These are phyloP conservation scores for Psophia crepitans DNA, from an alignment of 2,113 vertebrate genomes.

Conservation along the genomic window DNA sequence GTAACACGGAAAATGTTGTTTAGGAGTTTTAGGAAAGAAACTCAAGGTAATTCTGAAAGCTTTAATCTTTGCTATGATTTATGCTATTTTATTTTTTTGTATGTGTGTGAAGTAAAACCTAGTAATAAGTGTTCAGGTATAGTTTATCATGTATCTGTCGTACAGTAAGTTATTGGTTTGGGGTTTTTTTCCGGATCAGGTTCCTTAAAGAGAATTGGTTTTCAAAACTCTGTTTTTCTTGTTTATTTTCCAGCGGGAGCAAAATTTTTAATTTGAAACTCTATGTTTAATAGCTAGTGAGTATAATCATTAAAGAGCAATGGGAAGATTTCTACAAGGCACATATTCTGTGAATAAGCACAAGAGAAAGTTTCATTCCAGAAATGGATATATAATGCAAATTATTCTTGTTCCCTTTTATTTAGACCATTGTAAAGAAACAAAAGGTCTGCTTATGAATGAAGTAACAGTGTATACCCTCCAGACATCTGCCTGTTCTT, in stretches of 20 bases:
- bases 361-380: neutral
- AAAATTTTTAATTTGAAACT: neutral
- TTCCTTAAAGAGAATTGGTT: neutral
- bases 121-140: neutral
- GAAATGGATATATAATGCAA: neutral
- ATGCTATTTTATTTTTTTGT: neutral
- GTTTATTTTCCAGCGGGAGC: neutral
- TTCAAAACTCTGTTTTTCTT: neutral
- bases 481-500: slow-evolving; percentile 31
- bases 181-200: neutral
- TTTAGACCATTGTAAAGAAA: neutral
- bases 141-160: neutral
- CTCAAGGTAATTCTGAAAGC: neutral
- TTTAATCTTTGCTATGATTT: neutral
- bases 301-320: neutral
- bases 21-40: neutral
- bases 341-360: neutral
- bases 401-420: neutral
- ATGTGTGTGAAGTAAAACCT: neutral
- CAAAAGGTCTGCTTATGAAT: neutral
- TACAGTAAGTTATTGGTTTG: neutral
- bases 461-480: neutral
- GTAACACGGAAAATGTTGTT: neutral
- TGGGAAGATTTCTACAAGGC: neutral
- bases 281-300: neutral